These are phyloP conservation scores for Philaethria dido DNA, from an alignment of 2,888 invertebrate species.

Conservation along the genomic window DNA sequence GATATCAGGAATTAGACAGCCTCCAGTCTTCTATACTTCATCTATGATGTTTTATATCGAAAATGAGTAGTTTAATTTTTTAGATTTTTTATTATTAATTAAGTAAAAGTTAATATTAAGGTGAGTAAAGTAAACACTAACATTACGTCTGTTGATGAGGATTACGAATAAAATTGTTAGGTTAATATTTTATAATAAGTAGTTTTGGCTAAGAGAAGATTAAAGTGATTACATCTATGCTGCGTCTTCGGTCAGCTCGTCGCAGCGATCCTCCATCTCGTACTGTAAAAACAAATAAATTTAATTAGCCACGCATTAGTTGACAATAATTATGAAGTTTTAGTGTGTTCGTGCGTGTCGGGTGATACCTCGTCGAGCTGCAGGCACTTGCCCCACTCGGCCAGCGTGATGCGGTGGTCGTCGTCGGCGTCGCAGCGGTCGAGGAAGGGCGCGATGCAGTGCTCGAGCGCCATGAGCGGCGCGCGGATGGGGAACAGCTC, in stretches of 20 bases:
- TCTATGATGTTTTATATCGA: background rate
- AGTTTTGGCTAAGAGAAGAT: background rate
- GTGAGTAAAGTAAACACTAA: background rate
- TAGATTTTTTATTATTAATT: constrained; percentile 1
- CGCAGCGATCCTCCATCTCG: constrained; percentile 92
- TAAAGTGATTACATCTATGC: constrained; percentile 28
- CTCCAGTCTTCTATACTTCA: background rate
- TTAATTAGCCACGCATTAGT: too few species aligned
- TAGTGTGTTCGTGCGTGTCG: too few species aligned
- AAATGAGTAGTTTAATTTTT: background rate
- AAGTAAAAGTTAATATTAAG: background rate
- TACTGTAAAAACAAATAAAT: constrained; percentile 76
- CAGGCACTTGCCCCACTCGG: constrained; percentile 96
- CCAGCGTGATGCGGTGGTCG: constrained; percentile 94
- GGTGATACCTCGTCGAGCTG: constrained; percentile 94
- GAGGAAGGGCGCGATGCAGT: constrained; percentile 98
- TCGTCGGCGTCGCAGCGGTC: constrained; percentile 94
- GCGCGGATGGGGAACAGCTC: constrained; percentile 98
- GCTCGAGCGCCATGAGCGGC: constrained; percentile 97
- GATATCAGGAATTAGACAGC: background rate
- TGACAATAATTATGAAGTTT: too few species aligned
- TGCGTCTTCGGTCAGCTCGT: constrained; percentile 85
- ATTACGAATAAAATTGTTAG: background rate
- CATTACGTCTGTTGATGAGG: too few species aligned
- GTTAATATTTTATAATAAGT: constrained; percentile 3